phyloP scores from a whole-genome alignment of 2,113 vertebrate species.

The Aptenodytes forsteri region DNA sequence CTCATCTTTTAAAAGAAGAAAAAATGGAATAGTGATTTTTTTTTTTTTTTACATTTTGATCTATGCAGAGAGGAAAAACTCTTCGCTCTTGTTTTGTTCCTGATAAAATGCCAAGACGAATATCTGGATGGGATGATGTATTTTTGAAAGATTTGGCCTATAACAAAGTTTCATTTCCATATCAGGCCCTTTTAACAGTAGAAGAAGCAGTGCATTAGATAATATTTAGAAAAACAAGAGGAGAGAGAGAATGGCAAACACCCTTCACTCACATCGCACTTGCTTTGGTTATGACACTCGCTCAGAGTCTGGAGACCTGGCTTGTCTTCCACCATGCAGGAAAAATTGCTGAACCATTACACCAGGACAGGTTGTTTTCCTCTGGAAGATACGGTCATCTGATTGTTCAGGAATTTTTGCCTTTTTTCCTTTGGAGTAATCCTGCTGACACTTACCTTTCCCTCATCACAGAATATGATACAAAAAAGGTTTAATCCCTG shows the following conservation, averaged over 20 bases:
- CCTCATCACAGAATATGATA: not conserved
- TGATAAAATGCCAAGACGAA: not conserved
- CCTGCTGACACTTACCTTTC: not conserved
- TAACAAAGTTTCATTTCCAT: not conserved
- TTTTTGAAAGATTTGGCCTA: not conserved
- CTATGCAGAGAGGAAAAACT: not conserved
- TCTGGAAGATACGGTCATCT: not conserved
- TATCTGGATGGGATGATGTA: not conserved
- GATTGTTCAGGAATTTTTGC: not conserved
- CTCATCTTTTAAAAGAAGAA: not conserved
- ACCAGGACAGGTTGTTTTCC: not conserved
- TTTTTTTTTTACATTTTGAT: not conserved
- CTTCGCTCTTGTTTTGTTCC: not conserved
- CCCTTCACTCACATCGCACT: not conserved
- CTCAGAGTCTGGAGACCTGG: not conserved
- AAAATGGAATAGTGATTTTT: not conserved
- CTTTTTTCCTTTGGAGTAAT: not conserved
- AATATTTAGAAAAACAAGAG: not conserved
- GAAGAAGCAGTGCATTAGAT: not conserved
- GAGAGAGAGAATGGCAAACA: not conserved
- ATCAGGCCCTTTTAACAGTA: not conserved
- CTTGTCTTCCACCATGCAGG: not conserved
- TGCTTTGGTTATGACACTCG: not conserved
- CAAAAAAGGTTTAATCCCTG: not conserved
- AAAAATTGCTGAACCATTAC: not conserved